A percentile compares a stretch with the other conserved stretches of the same genome.
phyloP scores from a whole-genome alignment of 2,113 vertebrate species.

The Trematomus loennbergii region DNA sequence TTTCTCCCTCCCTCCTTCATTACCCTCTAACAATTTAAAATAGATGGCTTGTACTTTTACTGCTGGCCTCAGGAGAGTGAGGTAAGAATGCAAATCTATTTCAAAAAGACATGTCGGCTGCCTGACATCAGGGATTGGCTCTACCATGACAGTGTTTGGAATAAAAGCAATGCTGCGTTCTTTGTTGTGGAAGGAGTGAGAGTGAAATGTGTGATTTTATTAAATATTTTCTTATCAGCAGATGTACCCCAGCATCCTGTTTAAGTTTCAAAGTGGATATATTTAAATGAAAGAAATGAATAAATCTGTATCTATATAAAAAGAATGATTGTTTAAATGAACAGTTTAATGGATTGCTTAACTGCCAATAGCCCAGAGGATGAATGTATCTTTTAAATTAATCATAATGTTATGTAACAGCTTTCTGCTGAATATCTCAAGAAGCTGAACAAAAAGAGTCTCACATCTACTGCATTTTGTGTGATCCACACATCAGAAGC shows the following conservation, averaged over 20 bases:
- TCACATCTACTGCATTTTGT: not conserved
- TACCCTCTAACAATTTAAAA: conserved; percentile 64
- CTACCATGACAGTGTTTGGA: conserved; percentile 37
- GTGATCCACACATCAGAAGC: not conserved
- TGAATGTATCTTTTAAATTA: conserved; percentile 13
- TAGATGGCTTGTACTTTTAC: conserved; percentile 61
- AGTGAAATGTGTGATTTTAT: not conserved
- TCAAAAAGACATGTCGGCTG: conserved; percentile 40
- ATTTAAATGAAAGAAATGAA: not conserved
- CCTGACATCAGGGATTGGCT: conserved; percentile 23
- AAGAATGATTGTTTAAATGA: not conserved
- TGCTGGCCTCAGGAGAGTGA: conserved; percentile 48
- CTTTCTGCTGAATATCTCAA: conserved; percentile 1
- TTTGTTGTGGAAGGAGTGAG: not conserved
- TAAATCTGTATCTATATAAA: not conserved
- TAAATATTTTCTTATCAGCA: no score
- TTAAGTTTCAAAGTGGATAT: not conserved
- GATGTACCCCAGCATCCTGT: not conserved
- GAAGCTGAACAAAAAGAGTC: not conserved
- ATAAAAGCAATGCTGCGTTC: conserved; percentile 20
- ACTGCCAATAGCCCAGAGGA: not conserved
- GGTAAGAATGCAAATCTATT: conserved; percentile 41
- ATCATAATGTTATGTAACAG: conserved; percentile 10
- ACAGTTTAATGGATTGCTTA: conserved; percentile 29
- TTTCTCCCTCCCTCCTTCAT: conserved; percentile 32